Evolutionary conservation across 2,113 vertebrate species (phyloP).

Genomic region (Phrynosoma blainvillii): DNA sequence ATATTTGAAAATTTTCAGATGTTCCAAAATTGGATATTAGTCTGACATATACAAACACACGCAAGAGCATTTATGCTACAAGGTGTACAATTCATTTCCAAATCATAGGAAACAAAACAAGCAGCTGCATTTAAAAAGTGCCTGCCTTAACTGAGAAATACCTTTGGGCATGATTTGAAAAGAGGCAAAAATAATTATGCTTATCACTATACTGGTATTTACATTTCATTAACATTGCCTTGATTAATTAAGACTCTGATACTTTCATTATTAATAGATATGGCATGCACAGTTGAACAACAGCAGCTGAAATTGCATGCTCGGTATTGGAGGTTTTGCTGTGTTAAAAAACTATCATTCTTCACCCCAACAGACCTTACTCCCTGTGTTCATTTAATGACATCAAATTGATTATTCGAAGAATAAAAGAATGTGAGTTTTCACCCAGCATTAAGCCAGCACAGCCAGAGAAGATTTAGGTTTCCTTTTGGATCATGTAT

Average conservation of each 20-base stretch:
- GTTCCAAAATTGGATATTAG: not conserved
- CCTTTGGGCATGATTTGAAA: slow-evolving; percentile 12
- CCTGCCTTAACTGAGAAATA: not conserved
- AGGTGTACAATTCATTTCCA: not conserved
- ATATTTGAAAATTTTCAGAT: not conserved
- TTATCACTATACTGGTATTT: slow-evolving; percentile 18
- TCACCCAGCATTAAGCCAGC: not conserved
- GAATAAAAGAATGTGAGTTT: slow-evolving; percentile 23
- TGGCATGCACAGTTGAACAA: slow-evolving; percentile 22
- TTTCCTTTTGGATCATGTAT: slow-evolving; percentile 28
- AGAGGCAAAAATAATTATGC: not conserved
- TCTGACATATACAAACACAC: not conserved
- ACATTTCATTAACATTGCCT: slow-evolving; percentile 29
- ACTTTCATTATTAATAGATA: slow-evolving; percentile 12
- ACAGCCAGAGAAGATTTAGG: not conserved
- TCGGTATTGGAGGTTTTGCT: slow-evolving; percentile 21
- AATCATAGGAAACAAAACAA: not conserved
- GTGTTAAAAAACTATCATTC: not conserved
- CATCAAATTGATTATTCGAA: slow-evolving; percentile 41
- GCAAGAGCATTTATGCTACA: not conserved
- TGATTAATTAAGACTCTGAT: slow-evolving; percentile 34
- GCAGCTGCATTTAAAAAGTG: slow-evolving; percentile 16
- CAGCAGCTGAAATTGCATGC: not conserved
- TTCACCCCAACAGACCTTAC: slow-evolving; percentile 20
- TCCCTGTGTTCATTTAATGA: slow-evolving; percentile 10